These are phyloP conservation scores for Trinectes maculatus DNA, from an alignment of 2,113 vertebrate species.

Conservation along the genomic window DNA sequence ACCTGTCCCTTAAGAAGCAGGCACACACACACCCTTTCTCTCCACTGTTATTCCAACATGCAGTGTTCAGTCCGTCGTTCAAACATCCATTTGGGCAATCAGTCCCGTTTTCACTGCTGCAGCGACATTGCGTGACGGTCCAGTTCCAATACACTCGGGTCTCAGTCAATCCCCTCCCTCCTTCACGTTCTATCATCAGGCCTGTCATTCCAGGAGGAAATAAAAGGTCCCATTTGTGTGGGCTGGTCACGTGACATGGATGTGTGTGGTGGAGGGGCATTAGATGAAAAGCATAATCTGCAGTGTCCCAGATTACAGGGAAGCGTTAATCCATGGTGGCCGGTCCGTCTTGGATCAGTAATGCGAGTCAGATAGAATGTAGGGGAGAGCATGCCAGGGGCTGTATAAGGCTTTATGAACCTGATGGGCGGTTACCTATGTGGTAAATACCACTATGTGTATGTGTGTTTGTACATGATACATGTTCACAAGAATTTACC, in stretches of 20 bases:
- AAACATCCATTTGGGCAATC: constrained; percentile 28
- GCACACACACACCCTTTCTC: constrained; percentile 16
- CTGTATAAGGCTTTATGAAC: constrained; percentile 15
- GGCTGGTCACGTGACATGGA: constrained; percentile 62
- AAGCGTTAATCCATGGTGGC: constrained; percentile 72
- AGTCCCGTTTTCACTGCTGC: constrained; percentile 5
- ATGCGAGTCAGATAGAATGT: constrained; percentile 55
- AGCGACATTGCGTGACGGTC: constrained; percentile 10
- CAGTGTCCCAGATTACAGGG: constrained; percentile 81
- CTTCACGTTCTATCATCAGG: constrained; percentile 29
- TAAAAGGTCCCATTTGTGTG: constrained; percentile 63
- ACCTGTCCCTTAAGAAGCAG: constrained; percentile 55
- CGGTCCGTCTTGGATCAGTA: constrained; percentile 50
- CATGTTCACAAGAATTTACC: too few species aligned
- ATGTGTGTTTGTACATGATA: not conserved
- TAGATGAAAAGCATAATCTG: constrained; percentile 79
- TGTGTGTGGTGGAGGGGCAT: constrained; percentile 21
- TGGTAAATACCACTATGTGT: not conserved
- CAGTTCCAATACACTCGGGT: constrained; percentile 35
- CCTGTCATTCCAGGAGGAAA: constrained; percentile 55
- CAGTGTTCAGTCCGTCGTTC: constrained; percentile 38
- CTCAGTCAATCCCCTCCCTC: constrained; percentile 26
- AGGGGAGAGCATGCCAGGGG: constrained; percentile 48
- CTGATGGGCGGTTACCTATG: constrained; percentile 14
- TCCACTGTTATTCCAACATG: constrained; percentile 65